Evolutionary conservation across 2,797 vertebrate genomes (phyloP), one percentile per base, ranked within the genome.

Genomic region (Acrossocheilus wenchowensis): DNA sequence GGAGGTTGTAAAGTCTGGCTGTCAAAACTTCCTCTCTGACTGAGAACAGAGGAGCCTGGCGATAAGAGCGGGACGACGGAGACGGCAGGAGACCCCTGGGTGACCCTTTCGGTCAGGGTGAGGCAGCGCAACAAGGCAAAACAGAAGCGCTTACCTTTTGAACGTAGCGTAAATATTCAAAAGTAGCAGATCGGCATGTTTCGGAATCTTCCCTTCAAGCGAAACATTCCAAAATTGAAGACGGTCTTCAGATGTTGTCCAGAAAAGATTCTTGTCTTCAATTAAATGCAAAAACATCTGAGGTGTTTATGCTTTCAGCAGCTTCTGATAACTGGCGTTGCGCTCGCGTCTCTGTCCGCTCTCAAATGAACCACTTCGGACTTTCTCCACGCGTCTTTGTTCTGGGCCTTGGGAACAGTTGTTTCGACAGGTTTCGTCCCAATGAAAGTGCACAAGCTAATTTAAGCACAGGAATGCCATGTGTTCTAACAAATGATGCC

Each of bases 1-100:
- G 30, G 62, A 87, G 88, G 91, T 90, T 93, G 93, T 92, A 94
- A 94, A 93, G 90, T 89, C 90, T 95, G 93, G 91, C 93, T 95
- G 95, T 95, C 94, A 94, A 94, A 95, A 94, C 94, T 93, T 95
- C 94, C 94, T 92, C 91, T 90, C 91, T 92, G 92, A 95, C 93
- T 91, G 88, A 82, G 77, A 92, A 91, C 91, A 92, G 90, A 95
- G 92, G 91, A 91, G 85, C 86, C 91, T 87, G 79, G 85, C 86
- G 94, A 95, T 94, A 95, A 95, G 86, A 84, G 39, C 89, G 60
- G 89, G 92, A 85, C 89, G 89, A 91, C 85, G 89, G 90, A 92
- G 92, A 92, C 90, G 88, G 88, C 88, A 86, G 90, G 87, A 91
- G 89, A 93, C 90, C 92, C 90, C 89, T 88, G 87, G 90, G 90